Evolutionary conservation across 2,797 vertebrate genomes (phyloP).

Genomic region (Ambastaia sidthimunki): DNA sequence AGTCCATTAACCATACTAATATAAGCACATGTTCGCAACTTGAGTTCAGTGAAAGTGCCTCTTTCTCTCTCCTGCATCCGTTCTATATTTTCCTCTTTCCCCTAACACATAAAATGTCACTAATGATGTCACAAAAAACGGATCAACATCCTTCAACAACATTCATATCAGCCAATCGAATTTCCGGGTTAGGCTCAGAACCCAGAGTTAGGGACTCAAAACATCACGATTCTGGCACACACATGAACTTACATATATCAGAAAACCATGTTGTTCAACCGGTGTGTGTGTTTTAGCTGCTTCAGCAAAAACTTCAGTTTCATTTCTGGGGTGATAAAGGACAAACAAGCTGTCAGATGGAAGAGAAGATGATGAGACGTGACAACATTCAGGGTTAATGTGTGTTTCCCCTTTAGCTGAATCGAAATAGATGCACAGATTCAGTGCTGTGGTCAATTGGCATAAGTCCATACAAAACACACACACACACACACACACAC

Average conservation of each 20-base stretch:
- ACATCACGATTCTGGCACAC: not conserved
- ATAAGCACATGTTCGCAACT: not conserved
- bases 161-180: not conserved
- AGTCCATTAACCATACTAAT: conserved; percentile 24
- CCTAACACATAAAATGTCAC: conserved; percentile 16
- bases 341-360: conserved; percentile 47
- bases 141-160: not conserved
- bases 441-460: not conserved
- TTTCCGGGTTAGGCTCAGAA: not conserved
- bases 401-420: conserved; percentile 41
- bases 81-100: not conserved
- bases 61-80: not conserved
- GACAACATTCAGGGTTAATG: conserved; percentile 45
- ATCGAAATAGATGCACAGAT: conserved; percentile 42
- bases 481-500: not conserved
- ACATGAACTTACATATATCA: not conserved
- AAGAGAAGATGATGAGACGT: conserved; percentile 15
- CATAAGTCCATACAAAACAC: not conserved
- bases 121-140: not conserved
- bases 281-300: conserved; percentile 31
- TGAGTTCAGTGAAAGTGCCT: not conserved
- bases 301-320: conserved; percentile 31
- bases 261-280: not conserved
- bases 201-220: too few relatives aligned
- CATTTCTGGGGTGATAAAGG: conserved; percentile 42